phyloP scores from a whole-genome alignment of 2,888 invertebrate species.

The Heliconius cydno region DNA sequence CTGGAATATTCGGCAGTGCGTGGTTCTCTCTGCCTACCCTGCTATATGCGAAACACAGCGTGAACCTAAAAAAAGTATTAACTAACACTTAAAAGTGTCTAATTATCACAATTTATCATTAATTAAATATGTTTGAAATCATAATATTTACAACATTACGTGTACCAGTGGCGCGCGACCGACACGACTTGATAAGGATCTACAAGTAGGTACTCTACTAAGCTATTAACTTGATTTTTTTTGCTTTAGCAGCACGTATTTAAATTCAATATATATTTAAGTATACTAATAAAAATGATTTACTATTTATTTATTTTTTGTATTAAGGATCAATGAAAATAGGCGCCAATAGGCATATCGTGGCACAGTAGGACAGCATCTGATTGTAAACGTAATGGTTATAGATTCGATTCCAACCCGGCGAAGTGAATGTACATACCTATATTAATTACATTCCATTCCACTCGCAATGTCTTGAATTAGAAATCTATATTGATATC shows the following conservation, averaged over 20 bases:
- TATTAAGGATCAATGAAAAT: neutral
- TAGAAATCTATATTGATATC: too few relatives aligned
- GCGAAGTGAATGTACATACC: too few relatives aligned
- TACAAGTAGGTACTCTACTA: neutral
- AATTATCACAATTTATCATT: neutral
- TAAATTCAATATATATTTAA: neutral
- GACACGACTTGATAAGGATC: constrained; percentile 11
- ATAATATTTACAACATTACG: neutral
- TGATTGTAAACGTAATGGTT: neutral
- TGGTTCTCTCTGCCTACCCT: too few relatives aligned
- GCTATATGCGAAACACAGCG: too few relatives aligned
- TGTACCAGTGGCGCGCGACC: neutral
- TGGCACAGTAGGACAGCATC: neutral
- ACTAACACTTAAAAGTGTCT: too few relatives aligned
- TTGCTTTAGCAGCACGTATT: constrained; percentile 3
- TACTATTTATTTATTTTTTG: neutral
- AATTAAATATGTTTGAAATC: constrained; percentile 6
- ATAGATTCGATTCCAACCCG: neutral
- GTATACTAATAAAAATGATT: neutral
- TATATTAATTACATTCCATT: neutral
- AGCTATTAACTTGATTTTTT: neutral
- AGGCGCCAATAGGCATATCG: too few relatives aligned
- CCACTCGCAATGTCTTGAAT: too few relatives aligned
- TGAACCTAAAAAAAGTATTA: too few relatives aligned
- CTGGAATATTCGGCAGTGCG: too few relatives aligned